Evolutionary conservation across 2,113 vertebrate genomes (phyloP).

Genomic region (cattle (Bos taurus)): DNA sequence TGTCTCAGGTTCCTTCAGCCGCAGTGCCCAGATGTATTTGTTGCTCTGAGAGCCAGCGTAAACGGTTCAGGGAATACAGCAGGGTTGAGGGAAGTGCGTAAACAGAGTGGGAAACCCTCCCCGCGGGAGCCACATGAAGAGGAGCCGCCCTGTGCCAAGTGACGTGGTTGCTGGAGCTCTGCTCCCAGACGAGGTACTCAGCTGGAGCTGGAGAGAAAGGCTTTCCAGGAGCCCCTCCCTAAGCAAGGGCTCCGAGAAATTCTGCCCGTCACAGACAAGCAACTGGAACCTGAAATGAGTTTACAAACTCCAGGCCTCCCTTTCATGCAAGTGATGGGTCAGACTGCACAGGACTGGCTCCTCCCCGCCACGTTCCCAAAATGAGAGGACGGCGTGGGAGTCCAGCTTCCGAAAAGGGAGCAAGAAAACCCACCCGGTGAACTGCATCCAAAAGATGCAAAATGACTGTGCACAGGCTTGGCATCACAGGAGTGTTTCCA

Average conservation of each 20-base stretch:
- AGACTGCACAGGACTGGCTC: not conserved
- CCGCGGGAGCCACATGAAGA: not conserved
- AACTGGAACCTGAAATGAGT: not conserved
- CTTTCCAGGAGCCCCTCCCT: not conserved
- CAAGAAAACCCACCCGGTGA: not conserved
- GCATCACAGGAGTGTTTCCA: not conserved
- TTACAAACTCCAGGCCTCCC: not conserved
- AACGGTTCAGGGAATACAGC: slow-evolving; percentile 18
- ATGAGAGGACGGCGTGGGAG: accelerated
- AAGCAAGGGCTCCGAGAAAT: not conserved
- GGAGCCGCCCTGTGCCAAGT: not conserved
- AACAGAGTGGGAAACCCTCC: not conserved
- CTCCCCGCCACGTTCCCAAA: not conserved
- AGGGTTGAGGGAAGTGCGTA: slow-evolving; percentile 29
- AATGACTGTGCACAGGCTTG: not conserved
- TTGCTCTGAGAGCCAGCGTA: not conserved
- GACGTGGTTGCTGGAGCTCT: not conserved
- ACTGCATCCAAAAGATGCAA: not conserved
- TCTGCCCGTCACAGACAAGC: not conserved
- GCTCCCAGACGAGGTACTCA: not conserved
- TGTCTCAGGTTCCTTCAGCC: slow-evolving; percentile 20
- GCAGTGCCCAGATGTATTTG: not conserved
- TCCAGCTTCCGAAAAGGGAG: not conserved
- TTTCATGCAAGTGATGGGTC: not conserved
- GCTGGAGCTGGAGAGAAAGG: not conserved